Evolutionary conservation across 1,140 invertebrate species (phyloP).

Genomic region (Magallana ariakensis): DNA sequence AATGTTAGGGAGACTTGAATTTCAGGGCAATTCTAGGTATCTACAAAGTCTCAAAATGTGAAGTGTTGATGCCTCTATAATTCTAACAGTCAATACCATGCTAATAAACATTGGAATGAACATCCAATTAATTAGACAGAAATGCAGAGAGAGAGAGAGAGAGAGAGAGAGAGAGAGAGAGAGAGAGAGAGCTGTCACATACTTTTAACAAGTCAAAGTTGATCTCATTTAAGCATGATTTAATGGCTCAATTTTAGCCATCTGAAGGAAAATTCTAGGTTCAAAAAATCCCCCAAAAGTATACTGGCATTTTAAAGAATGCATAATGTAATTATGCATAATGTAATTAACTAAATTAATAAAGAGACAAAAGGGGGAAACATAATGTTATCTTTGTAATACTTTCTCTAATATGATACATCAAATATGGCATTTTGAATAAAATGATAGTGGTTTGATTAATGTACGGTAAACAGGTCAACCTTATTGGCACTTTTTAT

Average conservation of each 20-base stretch:
- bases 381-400: conserved; percentile 5
- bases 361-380: conserved; percentile 13
- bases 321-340: conserved; percentile 35
- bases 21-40: too few relatives aligned
- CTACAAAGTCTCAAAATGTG: too few relatives aligned
- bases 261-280: not conserved
- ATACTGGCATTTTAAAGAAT: not conserved
- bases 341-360: conserved; percentile 38
- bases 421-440: not conserved
- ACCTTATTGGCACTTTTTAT: not conserved
- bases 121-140: not conserved
- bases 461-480: not conserved
- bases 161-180: too few relatives aligned
- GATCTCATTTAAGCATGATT: conserved; percentile 13
- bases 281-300: not conserved
- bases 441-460: not conserved
- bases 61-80: too few relatives aligned
- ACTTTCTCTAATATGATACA: not conserved
- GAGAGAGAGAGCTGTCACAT: not conserved
- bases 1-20: too few relatives aligned
- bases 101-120: not conserved
- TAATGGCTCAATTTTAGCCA: not conserved
- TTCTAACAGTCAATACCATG: not conserved
- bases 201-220: conserved; percentile 21
- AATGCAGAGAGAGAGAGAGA: too few relatives aligned